A percentile compares a stretch with the other conserved stretches of the same genome.
Evolutionary conservation across 2,113 vertebrate species (phyloP).

Genomic region (Melanocharis versteri): DNA sequence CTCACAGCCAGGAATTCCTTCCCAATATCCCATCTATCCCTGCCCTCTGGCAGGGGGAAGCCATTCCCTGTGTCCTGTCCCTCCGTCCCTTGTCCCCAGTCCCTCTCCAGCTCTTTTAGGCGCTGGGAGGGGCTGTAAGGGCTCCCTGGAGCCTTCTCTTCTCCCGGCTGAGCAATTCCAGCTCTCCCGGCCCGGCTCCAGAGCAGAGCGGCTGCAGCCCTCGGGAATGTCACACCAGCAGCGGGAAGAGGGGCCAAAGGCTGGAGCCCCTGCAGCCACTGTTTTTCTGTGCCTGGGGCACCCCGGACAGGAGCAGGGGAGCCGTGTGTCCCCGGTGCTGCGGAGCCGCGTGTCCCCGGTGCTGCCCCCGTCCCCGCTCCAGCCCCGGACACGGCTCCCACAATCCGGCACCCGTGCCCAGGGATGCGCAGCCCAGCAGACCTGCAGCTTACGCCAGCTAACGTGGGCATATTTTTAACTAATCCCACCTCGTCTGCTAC

Average conservation of each 20-base stretch:
- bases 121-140: not conserved
- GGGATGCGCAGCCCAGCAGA: not conserved
- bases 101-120: not conserved
- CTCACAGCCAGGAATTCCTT: not conserved
- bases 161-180: not conserved
- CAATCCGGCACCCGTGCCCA: accelerated
- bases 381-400: accelerated
- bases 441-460: not conserved
- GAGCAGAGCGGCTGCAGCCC: not conserved
- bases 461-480: not conserved
- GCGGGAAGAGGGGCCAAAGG: not conserved
- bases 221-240: not conserved
- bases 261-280: not conserved
- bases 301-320: not conserved
- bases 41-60: not conserved
- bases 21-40: accelerated
- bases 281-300: not conserved
- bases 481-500: not conserved
- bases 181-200: not conserved
- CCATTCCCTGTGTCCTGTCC: not conserved
- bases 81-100: not conserved
- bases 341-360: accelerated
- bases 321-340: accelerated
- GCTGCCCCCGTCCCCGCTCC: not conserved
- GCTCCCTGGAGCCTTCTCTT: not conserved